Percentiles rank a stretch among this genome's conserved stretches.
Evolutionary conservation across 2,113 vertebrate genomes (phyloP).

Genomic region (Passer montanus): DNA sequence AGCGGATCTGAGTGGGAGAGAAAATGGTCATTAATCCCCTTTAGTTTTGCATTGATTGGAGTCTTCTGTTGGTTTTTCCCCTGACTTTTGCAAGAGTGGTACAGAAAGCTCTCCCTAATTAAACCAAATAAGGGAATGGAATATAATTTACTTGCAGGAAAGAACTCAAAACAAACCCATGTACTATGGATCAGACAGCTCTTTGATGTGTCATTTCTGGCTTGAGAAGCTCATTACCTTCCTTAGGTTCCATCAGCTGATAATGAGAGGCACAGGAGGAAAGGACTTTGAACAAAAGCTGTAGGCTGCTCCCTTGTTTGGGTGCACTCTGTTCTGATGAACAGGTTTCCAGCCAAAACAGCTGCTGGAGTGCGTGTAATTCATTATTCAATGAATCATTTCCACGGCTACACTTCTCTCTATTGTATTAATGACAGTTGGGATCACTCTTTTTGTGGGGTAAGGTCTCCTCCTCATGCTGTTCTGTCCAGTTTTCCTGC

Average conservation of each 20-base stretch:
- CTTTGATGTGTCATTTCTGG: background rate
- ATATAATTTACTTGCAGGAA: background rate
- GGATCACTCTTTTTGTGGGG: background rate
- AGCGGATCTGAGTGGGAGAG: accelerated
- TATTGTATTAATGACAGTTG: accelerated
- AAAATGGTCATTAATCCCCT: background rate
- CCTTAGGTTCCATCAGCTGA: background rate
- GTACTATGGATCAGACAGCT: background rate
- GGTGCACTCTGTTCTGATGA: background rate
- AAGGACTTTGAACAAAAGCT: background rate
- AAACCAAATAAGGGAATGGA: background rate
- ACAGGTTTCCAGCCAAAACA: background rate
- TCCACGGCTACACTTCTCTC: accelerated
- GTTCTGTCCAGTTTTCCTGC: background rate
- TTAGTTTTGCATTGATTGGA: background rate
- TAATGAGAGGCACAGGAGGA: background rate
- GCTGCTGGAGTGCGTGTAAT: background rate
- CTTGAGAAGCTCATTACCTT: background rate
- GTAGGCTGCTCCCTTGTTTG: background rate
- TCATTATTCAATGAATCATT: background rate
- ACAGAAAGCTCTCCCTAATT: background rate
- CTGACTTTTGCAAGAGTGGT: background rate
- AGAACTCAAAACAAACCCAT: background rate
- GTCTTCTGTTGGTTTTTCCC: background rate
- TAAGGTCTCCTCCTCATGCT: background rate